phyloP scores from a whole-genome alignment of 2,797 vertebrate genomes.

The Lepilemur ruficaudatus region DNA sequence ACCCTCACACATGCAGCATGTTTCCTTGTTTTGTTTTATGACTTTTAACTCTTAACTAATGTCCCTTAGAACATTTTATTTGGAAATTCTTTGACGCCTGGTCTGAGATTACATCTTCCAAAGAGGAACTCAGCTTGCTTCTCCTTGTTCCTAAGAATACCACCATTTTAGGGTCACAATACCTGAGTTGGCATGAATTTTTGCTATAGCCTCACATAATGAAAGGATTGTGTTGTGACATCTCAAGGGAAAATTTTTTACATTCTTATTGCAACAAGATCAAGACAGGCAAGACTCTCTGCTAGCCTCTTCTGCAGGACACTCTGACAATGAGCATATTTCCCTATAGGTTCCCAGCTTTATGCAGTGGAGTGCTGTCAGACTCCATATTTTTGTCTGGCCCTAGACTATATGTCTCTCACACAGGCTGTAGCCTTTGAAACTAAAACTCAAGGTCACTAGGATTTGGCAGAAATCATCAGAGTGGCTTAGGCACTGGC shows the following conservation, averaged over 20 bases:
- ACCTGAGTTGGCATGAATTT: background rate
- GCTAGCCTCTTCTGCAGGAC: background rate
- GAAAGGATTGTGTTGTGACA: background rate
- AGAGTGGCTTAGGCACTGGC: background rate
- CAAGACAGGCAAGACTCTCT: background rate
- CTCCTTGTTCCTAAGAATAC: background rate
- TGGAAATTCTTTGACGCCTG: background rate
- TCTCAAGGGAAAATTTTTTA: background rate
- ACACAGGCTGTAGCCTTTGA: background rate
- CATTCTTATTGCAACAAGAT: background rate
- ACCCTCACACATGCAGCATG: background rate
- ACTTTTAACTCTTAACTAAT: background rate
- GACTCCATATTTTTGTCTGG: background rate
- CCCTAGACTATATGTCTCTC: background rate
- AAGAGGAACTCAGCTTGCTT: background rate
- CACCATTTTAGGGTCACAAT: background rate
- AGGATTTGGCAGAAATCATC: background rate
- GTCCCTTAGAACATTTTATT: background rate
- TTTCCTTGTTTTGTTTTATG: background rate
- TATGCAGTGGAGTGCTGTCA: background rate
- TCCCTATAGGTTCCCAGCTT: background rate
- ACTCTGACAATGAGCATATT: background rate
- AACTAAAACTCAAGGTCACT: background rate
- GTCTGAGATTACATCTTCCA: background rate
- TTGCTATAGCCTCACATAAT: background rate